Percentiles rank a stretch among this genome's conserved stretches.
These are phyloP conservation scores for Lichenostomus cassidix DNA, from an alignment of 2,113 vertebrate genomes.

Conservation along the genomic window DNA sequence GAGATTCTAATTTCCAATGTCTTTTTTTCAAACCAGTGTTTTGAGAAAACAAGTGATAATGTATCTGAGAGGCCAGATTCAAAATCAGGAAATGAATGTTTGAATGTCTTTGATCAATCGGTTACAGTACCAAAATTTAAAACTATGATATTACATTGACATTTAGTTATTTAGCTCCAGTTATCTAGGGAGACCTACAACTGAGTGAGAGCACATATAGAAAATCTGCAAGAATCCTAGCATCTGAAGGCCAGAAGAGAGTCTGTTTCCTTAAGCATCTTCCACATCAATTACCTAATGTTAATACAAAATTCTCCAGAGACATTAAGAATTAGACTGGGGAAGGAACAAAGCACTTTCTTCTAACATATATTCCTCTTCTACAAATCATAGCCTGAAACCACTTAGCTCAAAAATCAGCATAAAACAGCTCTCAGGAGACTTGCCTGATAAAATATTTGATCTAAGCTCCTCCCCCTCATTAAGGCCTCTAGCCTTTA, in stretches of 20 bases:
- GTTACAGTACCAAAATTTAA: not conserved
- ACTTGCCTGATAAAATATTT: not conserved
- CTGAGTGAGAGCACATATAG: not conserved
- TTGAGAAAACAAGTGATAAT: not conserved
- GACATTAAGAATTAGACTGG: not conserved
- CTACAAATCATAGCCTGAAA: not conserved
- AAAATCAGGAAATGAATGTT: not conserved
- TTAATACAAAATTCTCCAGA: not conserved
- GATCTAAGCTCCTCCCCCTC: not conserved
- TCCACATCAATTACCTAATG: not conserved
- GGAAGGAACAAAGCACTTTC: not conserved
- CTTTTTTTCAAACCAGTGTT: not conserved
- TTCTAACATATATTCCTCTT: not conserved
- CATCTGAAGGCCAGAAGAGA: not conserved
- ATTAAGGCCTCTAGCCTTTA: not conserved
- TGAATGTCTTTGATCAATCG: not conserved
- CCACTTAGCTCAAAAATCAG: not conserved
- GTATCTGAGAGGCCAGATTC: not conserved
- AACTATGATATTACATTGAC: not conserved
- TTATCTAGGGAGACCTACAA: not conserved
- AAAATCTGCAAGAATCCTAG: not conserved
- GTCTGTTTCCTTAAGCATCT: not conserved
- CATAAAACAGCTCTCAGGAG: not conserved
- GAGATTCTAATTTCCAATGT: not conserved
- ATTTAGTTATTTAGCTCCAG: not conserved